Evolutionary conservation across 2,888 invertebrate genomes (phyloP).

Genomic region (Rhagonycha fulva): DNA sequence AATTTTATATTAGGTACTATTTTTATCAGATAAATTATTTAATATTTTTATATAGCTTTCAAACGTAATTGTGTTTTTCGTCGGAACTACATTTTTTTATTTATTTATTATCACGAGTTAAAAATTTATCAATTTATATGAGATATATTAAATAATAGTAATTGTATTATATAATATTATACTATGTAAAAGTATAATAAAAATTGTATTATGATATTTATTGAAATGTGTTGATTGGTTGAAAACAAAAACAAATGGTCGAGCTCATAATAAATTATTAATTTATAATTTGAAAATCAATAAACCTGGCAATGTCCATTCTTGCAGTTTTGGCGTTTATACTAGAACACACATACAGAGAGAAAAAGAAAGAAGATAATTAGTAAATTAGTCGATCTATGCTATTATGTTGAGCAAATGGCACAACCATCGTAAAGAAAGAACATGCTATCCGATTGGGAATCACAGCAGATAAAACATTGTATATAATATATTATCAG

Average conservation of each 20-base stretch:
- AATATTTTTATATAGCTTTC: no score
- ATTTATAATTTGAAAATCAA: background rate
- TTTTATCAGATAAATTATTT: no score
- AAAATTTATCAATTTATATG: no score
- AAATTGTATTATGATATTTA: background rate
- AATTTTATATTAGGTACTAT: no score
- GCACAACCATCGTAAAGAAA: slow-evolving; percentile 52
- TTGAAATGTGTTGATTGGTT: background rate
- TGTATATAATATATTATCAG: slow-evolving; percentile 24
- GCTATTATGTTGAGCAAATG: slow-evolving; percentile 44
- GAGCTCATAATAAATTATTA: background rate
- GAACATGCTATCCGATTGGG: slow-evolving; percentile 45
- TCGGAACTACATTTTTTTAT: no score
- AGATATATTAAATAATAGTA: no score
- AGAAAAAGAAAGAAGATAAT: background rate
- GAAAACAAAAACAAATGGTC: background rate
- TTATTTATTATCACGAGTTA: no score
- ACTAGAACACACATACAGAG: background rate
- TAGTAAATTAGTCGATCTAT: slow-evolving; percentile 13
- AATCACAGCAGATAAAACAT: slow-evolving; percentile 47
- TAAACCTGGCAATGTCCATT: background rate
- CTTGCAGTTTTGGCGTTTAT: background rate
- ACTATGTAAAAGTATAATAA: no score
- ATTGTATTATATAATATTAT: no score
- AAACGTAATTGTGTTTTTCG: no score